These are phyloP conservation scores for Eupithecia subumbrata DNA, from an alignment of 2,888 invertebrate genomes.

Conservation along the genomic window DNA sequence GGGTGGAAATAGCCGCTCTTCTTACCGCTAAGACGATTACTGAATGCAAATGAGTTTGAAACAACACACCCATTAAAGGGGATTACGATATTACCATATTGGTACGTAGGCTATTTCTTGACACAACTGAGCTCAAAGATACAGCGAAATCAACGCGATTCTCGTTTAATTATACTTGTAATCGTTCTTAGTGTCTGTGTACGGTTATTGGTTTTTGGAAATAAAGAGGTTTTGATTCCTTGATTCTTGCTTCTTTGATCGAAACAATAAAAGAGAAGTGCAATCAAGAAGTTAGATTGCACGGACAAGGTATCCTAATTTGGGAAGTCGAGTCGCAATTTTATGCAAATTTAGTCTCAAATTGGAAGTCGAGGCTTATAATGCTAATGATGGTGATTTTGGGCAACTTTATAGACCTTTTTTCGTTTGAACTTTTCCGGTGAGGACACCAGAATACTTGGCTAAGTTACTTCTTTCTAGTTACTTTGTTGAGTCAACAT, in stretches of 20 bases:
- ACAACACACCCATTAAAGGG: slow-evolving; percentile 13
- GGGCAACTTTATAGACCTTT: slow-evolving; percentile 32
- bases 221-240: no score
- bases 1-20: slow-evolving; percentile 49
- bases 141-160: slow-evolving; percentile 1
- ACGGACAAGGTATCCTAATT: slow-evolving; percentile 38
- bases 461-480: slow-evolving; percentile 20
- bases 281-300: slow-evolving; percentile 41
- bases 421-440: slow-evolving; percentile 22
- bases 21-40: slow-evolving; percentile 41
- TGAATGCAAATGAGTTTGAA: slow-evolving; percentile 48
- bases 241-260: background rate
- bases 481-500: slow-evolving; percentile 25
- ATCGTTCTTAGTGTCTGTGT: background rate
- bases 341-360: slow-evolving; percentile 42
- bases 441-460: slow-evolving; percentile 22
- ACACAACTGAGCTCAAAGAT: background rate
- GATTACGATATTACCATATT: background rate
- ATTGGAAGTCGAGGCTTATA: slow-evolving; percentile 38
- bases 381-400: slow-evolving; percentile 44
- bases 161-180: background rate
- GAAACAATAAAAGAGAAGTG: slow-evolving; percentile 33
- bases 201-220: no score
- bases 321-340: slow-evolving; percentile 36
- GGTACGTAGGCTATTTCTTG: background rate